Evolutionary conservation across 2,113 vertebrate species (phyloP), one percentile per base, ranked within the genome.

Genomic region (Pyxicephalus adspersus): DNA sequence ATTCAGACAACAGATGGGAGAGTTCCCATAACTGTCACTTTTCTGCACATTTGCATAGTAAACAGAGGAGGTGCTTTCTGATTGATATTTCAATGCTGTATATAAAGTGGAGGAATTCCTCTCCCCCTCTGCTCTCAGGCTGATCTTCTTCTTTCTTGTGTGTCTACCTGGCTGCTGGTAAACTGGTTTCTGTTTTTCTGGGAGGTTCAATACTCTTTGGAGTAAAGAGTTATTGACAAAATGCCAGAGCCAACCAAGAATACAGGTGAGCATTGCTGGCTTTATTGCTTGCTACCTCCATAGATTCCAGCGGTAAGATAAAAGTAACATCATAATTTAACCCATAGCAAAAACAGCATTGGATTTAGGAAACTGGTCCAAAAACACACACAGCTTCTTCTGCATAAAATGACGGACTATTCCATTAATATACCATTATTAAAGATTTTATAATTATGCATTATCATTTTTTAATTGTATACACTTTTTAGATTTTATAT

Each of bases 171-270:
- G 84, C 86, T 90, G 88, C 87, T 57, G 57, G 50, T 45, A 34
- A 70, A 81, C 29, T 70, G 51, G 25, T 64, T 88, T 83, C 38
- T 84, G 83, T 66, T 84, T n/a, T 84, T 34, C 79, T 81, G 83
- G 86, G 86, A 83, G 77, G 61, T 76, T 89, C 85, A 85, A 88
- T 72, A 81, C 84, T 84, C 80, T 76, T 86, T 82, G 92, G 86
- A 91, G 88, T 90, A 88, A 90, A 91, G 86, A 88, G 71, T 28
- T 83, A 74, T 66, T 83, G 85, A 83, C 83, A 85, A 76, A 89
- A 94, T 94, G 93, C 93, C 93, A 75, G 93, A 94, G 88, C 93
- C 93, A 85, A 91, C 91, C 54, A 92, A 91, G 86, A 93, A 91
- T 82, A 89, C 91, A 67, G 93, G 93, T 94, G 91, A 93, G 93